Evolutionary conservation across 2,888 invertebrate species (phyloP).

Genomic region (Theretra japonica): DNA sequence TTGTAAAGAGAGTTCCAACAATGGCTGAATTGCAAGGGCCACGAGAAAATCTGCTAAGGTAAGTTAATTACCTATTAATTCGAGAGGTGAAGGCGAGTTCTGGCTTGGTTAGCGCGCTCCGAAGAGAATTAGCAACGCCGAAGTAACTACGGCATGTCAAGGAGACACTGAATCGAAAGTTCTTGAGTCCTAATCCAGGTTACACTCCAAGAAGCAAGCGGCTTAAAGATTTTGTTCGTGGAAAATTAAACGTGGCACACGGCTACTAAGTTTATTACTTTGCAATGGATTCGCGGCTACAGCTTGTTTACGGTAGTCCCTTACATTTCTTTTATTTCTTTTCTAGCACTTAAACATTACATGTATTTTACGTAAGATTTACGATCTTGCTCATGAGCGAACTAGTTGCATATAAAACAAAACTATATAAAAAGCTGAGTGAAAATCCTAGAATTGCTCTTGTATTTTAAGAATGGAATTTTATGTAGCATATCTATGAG

Average conservation of each 20-base stretch:
- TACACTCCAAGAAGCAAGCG: slow-evolving; percentile 3
- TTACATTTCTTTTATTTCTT: neutral
- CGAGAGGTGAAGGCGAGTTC: slow-evolving; percentile 43
- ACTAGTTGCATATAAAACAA: slow-evolving; percentile 7
- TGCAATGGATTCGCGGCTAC: neutral
- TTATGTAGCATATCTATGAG: slow-evolving; percentile 21
- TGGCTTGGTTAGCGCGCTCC: slow-evolving; percentile 35
- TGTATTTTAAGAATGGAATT: slow-evolving; percentile 19
- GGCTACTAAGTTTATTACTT: neutral
- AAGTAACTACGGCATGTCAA: slow-evolving; percentile 24
- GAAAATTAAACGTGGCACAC: slow-evolving; percentile 5
- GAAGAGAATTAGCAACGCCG: slow-evolving; percentile 28
- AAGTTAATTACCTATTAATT: slow-evolving; percentile 64
- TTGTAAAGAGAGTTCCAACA: slow-evolving; percentile 1
- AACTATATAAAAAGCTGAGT: neutral
- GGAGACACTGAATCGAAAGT: slow-evolving; percentile 29
- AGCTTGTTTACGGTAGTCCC: neutral
- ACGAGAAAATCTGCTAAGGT: slow-evolving; percentile 38
- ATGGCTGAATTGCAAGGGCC: slow-evolving; percentile 13
- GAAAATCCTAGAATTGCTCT: slow-evolving; percentile 9
- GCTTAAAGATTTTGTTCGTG: slow-evolving; percentile 11
- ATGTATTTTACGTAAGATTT: neutral
- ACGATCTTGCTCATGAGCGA: neutral
- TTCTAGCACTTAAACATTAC: neutral
- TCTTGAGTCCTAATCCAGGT: slow-evolving; percentile 16